These are phyloP conservation scores for Rhagium mordax DNA, from an alignment of 2,888 invertebrate species.

Conservation along the genomic window DNA sequence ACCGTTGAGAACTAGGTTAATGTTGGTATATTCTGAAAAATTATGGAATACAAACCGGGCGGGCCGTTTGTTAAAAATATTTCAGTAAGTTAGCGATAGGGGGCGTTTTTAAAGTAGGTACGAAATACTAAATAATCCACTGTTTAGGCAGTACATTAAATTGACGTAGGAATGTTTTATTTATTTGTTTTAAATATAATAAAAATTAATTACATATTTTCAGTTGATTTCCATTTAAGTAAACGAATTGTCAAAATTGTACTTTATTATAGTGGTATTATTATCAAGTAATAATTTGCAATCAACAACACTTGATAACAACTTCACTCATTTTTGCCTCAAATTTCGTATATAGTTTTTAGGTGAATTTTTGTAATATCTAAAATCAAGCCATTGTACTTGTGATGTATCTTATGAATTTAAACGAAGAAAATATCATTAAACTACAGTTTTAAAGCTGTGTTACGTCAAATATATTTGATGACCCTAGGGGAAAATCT, in stretches of 20 bases:
- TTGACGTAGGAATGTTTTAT: too few species aligned
- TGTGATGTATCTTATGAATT: background rate
- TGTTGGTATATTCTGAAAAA: slow-evolving; percentile 47
- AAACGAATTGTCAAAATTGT: too few species aligned
- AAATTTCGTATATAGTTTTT: background rate
- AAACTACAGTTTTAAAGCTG: background rate
- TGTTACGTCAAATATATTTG: background rate
- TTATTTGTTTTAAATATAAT: too few species aligned
- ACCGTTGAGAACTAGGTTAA: slow-evolving; percentile 53
- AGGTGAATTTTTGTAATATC: background rate
- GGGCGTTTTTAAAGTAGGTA: too few species aligned
- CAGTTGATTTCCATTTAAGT: too few species aligned
- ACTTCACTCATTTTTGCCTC: too few species aligned
- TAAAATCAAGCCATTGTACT: background rate
- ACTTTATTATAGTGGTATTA: too few species aligned
- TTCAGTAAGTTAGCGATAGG: background rate
- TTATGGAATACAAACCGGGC: slow-evolving; percentile 45
- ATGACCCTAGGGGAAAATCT: slow-evolving; percentile 6
- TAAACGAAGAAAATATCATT: background rate
- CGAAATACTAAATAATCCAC: too few species aligned
- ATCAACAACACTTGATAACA: too few species aligned
- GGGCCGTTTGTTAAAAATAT: slow-evolving; percentile 27
- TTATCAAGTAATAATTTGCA: too few species aligned
- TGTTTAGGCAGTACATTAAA: too few species aligned
- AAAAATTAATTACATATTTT: too few species aligned